Conservation (phyloP, 2,797 vertebrate species). For the Pachyuromys duprasi region DNA sequence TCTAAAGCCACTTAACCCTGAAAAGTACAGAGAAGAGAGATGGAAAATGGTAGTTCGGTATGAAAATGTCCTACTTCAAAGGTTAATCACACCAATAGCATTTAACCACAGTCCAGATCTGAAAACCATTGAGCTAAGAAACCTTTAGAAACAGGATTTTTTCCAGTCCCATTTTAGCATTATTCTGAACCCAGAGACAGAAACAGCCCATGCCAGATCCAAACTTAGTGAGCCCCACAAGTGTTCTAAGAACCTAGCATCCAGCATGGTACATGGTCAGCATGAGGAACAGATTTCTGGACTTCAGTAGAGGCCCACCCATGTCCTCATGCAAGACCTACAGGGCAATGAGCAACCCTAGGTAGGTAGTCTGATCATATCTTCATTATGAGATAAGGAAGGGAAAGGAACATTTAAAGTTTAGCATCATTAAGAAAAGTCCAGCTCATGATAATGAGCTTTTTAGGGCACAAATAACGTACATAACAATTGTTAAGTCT, state of each 20-base stretch:
- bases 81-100: background rate
- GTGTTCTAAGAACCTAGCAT: background rate
- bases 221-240: background rate
- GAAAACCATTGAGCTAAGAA: no score
- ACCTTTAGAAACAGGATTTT: background rate
- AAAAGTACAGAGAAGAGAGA: background rate
- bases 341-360: background rate
- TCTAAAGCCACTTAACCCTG: conserved; percentile 9
- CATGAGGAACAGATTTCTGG: background rate
- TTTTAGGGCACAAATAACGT: background rate
- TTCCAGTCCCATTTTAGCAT: background rate
- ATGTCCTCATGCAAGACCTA: background rate
- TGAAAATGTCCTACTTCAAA: conserved; percentile 39
- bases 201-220: background rate
- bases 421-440: background rate
- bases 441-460: background rate
- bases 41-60: background rate
- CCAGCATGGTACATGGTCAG: background rate
- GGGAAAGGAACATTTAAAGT: background rate
- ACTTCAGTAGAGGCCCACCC: no score
- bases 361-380: background rate
- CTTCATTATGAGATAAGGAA: background rate
- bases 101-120: background rate
- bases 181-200: background rate
- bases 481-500: background rate